Evolutionary conservation across 2,888 invertebrate species (phyloP), one percentile per base, ranked within the genome.

Genomic region (Polyommatus icarus): DNA sequence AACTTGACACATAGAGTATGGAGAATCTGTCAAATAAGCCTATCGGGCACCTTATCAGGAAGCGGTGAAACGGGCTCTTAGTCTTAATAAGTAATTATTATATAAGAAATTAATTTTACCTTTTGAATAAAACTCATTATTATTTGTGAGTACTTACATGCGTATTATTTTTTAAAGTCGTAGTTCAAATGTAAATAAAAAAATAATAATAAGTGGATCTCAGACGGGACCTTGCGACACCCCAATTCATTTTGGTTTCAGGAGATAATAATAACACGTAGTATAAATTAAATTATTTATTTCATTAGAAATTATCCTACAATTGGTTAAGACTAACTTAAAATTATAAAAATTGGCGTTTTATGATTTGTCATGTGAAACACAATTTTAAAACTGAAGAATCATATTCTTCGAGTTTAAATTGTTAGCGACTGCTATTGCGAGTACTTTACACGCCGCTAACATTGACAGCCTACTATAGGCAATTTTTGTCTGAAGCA

Each of bases 251-350:
- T 72, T 72, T 32, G 36, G 71, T 40, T 32, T 36, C 1, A 8
- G 46, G 20, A 24, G 12, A 40, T 40, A 72, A 36, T 46, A 73
- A 46, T 15, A 1, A 20, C 5, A 75, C 75, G n/a, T 7, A 75
- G 15, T 12, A 54, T 75, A 29, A 54, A 54, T 75, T 75, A 75
- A 75, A 75, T 75, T 75, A 32, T 73, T 73, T 72, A 46, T 73
- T 73, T 50, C 20, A 73, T 75, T 54, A 75, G 24, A 75, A 75
- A 75, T 54, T 75, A 75, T 29, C 54, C 75, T 75, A 75, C 0
- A 75, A 54, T 54, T 75, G 24, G 20, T 54, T 54, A 75, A 18
- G 75, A 75, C 75, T 75, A 75, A 75, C 75, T 75, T 75, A 75
- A 75, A 75, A 75, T 54, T 54, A 73, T 18, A 75, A 50, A 40